phyloP scores from a whole-genome alignment of 2,888 invertebrate species.

The Drosophila ezoana region DNA sequence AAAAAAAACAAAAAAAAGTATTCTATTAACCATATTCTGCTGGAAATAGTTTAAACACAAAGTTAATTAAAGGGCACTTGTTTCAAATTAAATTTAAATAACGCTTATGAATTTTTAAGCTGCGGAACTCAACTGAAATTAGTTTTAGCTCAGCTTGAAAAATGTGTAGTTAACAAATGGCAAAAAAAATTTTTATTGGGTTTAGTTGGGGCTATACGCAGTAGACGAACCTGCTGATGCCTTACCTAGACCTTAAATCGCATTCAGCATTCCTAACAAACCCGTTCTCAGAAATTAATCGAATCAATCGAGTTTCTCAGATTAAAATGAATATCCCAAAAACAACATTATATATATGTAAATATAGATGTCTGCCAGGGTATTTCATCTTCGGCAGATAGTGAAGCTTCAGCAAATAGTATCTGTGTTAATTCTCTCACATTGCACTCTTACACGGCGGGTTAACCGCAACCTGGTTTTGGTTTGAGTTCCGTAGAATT shows the following conservation, averaged over 20 bases:
- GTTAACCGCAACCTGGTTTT: constrained; percentile 4
- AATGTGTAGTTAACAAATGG: not conserved
- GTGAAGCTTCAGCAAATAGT: not conserved
- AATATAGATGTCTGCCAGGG: not conserved
- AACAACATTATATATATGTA: too few species aligned
- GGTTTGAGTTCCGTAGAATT: not conserved
- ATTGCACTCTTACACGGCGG: not conserved
- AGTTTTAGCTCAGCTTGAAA: not conserved
- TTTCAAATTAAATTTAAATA: constrained; percentile 2
- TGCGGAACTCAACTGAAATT: not conserved
- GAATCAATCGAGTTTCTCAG: too few species aligned
- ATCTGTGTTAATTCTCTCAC: not conserved
- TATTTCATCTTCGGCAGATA: not conserved
- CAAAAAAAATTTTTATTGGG: not conserved
- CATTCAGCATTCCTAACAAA: too few species aligned
- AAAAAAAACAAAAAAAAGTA: not conserved
- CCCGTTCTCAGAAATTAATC: too few species aligned
- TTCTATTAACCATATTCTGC: not conserved
- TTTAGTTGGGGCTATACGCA: too few species aligned
- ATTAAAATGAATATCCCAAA: too few species aligned
- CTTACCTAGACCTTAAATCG: too few species aligned
- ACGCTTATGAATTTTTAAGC: not conserved
- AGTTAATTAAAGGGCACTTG: constrained; percentile 6
- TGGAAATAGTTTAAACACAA: not conserved
- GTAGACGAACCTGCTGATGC: too few species aligned